Conservation (phyloP, 2,797 vertebrate species). For the Simalia tracyae region DNA sequence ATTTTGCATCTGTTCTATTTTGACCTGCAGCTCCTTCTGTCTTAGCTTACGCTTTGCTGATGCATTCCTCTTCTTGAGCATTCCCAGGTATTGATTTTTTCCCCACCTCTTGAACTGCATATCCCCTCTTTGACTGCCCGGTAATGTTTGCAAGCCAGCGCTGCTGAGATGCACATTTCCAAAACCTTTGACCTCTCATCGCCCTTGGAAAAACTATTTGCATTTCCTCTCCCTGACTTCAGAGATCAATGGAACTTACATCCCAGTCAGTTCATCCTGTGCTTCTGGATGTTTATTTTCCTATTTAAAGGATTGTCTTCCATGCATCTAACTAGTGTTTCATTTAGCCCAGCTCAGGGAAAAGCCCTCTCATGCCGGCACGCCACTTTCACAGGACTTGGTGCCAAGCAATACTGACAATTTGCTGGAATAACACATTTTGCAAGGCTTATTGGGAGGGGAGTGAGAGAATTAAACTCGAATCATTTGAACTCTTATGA, state of each 20-base stretch:
- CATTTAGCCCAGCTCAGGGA: neutral
- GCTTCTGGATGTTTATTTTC: neutral
- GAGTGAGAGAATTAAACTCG: neutral
- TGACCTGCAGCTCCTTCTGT: neutral
- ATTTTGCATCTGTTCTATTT: neutral
- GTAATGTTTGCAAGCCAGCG: neutral
- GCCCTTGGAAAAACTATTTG: neutral
- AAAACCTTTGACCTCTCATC: neutral
- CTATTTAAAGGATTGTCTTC: neutral
- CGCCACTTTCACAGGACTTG: neutral
- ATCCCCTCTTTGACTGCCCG: neutral
- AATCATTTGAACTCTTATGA: neutral
- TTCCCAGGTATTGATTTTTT: neutral
- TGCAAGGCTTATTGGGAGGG: neutral
- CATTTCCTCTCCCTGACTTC: neutral
- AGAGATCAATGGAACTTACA: neutral
- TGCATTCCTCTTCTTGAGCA: neutral
- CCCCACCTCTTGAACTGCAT: neutral
- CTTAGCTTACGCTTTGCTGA: neutral
- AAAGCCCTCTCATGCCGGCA: no score
- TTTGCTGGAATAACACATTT: neutral
- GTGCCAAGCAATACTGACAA: neutral
- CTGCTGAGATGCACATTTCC: neutral
- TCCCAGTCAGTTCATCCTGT: neutral
- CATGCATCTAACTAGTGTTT: neutral